Conservation (phyloP, 2,888 invertebrate genomes). For the Pristionchus mayeri region DNA sequence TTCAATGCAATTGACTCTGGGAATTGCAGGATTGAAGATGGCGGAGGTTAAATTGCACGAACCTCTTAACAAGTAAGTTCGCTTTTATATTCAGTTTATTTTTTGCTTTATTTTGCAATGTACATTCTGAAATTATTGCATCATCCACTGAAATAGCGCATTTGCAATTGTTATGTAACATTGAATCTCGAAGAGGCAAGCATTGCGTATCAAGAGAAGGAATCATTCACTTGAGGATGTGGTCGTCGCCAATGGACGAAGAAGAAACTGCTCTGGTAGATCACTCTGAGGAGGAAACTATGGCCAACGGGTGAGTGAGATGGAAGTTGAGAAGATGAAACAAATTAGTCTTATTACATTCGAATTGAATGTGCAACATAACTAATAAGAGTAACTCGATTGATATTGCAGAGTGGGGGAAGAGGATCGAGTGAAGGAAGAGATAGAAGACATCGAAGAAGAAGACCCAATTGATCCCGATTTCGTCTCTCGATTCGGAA, state of each 20-base stretch:
- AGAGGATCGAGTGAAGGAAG: not conserved
- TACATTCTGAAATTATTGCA: too few relatives aligned
- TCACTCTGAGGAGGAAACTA: not conserved
- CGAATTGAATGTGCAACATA: too few relatives aligned
- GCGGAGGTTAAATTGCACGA: slow-evolving; percentile 3
- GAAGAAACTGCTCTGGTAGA: not conserved
- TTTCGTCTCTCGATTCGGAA: not conserved
- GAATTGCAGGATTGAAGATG: not conserved
- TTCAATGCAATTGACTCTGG: not conserved
- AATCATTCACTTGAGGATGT: not conserved
- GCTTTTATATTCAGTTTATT: not conserved
- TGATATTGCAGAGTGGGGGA: not conserved
- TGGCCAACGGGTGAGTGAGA: not conserved
- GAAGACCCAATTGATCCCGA: not conserved
- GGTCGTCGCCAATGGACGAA: not conserved
- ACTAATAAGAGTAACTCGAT: too few relatives aligned
- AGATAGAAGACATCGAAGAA: not conserved
- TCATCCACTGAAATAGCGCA: too few relatives aligned
- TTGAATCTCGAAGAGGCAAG: too few relatives aligned
- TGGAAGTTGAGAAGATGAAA: too few relatives aligned
- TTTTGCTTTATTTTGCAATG: too few relatives aligned
- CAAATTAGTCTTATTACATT: too few relatives aligned
- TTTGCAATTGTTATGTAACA: too few relatives aligned
- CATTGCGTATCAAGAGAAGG: not conserved
- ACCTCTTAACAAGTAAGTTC: not conserved